These are phyloP conservation scores for Benthosema pterotum DNA, from an alignment of 2,797 vertebrate genomes.

Conservation along the genomic window DNA sequence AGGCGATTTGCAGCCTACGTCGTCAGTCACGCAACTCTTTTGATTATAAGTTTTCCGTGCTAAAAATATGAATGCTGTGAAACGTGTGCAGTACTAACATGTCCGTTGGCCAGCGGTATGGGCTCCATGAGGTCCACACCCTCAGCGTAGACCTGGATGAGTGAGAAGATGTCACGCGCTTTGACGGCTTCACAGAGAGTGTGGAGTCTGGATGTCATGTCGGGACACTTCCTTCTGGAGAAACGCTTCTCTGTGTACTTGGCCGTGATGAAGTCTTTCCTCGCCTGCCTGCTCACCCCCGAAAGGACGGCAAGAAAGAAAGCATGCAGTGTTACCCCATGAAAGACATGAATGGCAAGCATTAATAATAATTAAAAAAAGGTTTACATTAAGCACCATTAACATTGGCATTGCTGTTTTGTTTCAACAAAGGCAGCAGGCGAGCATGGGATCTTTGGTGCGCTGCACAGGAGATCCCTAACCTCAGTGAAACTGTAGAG, in stretches of 20 bases:
- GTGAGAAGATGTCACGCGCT: conserved; percentile 90
- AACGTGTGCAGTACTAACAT: conserved; percentile 81
- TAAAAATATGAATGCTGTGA: too few relatives aligned
- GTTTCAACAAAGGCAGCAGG: too few relatives aligned
- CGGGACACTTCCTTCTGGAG: conserved; percentile 85
- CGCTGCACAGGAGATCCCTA: too few relatives aligned
- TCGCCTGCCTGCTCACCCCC: conserved; percentile 86
- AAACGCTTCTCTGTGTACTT: conserved; percentile 96
- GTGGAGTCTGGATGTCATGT: conserved; percentile 84
- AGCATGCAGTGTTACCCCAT: not conserved
- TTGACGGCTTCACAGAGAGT: conserved; percentile 94
- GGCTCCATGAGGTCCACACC: conserved; percentile 96
- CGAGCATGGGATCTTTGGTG: too few relatives aligned
- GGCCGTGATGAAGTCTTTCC: conserved; percentile 97
- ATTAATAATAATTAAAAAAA: too few relatives aligned
- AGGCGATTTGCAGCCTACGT: too few relatives aligned
- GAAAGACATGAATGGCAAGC: too few relatives aligned
- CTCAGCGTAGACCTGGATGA: conserved; percentile 94
- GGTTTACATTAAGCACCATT: too few relatives aligned
- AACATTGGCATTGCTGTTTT: too few relatives aligned
- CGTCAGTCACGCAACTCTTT: too few relatives aligned
- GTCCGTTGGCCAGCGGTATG: conserved; percentile 94
- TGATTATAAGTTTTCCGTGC: too few relatives aligned
- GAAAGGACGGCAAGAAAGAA: not conserved
- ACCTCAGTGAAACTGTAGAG: too few relatives aligned